Base-by-base conservation (phyloP, 2,113 vertebrate genomes). In the Lophotis ruficrista region DNA sequence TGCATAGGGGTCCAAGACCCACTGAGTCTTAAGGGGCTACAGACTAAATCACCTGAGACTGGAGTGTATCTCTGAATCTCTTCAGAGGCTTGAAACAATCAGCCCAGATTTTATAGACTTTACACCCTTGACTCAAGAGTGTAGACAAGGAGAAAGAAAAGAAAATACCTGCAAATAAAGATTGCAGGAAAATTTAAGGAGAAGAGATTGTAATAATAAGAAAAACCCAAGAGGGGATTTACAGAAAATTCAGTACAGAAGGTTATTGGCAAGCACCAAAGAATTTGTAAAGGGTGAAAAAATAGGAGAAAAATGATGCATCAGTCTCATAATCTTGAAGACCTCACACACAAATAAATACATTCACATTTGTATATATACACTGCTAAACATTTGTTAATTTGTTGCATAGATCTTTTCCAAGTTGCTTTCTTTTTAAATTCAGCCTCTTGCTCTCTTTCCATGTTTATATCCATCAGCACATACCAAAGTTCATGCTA, bases 1-100 rank as follows among this genome's bases (percentile, higher is more conserved):
- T 15, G 6, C 17, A 4, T 9, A 31, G 0, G 1, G 5, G 4
- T 81, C 5, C 3, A 31, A 38, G 30, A 62, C 50, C 37, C 47
- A 58, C 1, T 70, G 30, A 69, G 14, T 47, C 33, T 66, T 54
- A 45, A 11, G 2, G 22, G 37, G 18, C 50, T 35, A 38, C 43
- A 27, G 45, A 23, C 13, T 72, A 41, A 13, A 7, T 47, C 21
- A 56, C 15, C 10, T 60, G 30, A 45, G 10, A 28, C 22, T 58
- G 18, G 30, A 75, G 3, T 61, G 9, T 37, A 8, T 8, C 7
- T 10, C n/a, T 72, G 48, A 48, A 68, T 24, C 14, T 64, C 33
- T 35, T 30, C 24, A 70, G 9, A 6, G 28, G 6, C 20, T 54
- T 48, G 69, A n/a, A 82, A 38, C 6, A 57, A 7, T 70, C 62